phyloP scores from a whole-genome alignment of 2,113 vertebrate genomes.

The Scomber scombrus region DNA sequence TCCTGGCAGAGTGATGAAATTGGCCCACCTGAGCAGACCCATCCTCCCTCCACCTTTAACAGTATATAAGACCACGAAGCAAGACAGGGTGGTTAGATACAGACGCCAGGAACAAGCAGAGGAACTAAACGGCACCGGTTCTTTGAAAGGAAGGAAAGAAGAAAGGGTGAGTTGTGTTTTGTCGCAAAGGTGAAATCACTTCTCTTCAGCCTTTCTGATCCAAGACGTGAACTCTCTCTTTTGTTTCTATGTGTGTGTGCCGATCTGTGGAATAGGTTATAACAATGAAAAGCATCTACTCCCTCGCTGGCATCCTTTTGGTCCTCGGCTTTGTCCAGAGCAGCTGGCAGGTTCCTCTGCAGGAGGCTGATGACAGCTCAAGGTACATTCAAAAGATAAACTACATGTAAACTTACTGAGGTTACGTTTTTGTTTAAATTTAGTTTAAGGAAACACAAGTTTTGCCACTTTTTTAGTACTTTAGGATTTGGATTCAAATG shows the following conservation, averaged over 20 bases:
- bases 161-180: constrained; percentile 64
- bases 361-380: constrained; percentile 86
- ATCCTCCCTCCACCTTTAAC: constrained; percentile 12
- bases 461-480: not conserved
- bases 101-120: constrained; percentile 52
- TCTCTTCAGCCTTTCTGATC: not conserved
- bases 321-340: constrained; percentile 87
- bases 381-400: constrained; percentile 84
- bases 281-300: constrained; percentile 89
- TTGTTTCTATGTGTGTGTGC: constrained; percentile 10
- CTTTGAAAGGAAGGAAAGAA: constrained; percentile 27
- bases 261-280: constrained; percentile 46
- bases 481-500: too few relatives aligned
- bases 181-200: not conserved
- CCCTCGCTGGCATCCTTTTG: constrained; percentile 88
- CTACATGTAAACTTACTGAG: too few relatives aligned
- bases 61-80: constrained; percentile 59
- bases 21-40: constrained; percentile 42
- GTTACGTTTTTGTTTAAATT: not conserved
- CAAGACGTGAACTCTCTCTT: not conserved
- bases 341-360: constrained; percentile 91
- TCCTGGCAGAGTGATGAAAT: constrained; percentile 39
- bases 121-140: constrained; percentile 39
- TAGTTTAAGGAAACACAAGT: not conserved
- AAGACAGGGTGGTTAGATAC: constrained; percentile 28